Conservation (phyloP, 1,140 invertebrate genomes). For the Drosophila erecta region DNA sequence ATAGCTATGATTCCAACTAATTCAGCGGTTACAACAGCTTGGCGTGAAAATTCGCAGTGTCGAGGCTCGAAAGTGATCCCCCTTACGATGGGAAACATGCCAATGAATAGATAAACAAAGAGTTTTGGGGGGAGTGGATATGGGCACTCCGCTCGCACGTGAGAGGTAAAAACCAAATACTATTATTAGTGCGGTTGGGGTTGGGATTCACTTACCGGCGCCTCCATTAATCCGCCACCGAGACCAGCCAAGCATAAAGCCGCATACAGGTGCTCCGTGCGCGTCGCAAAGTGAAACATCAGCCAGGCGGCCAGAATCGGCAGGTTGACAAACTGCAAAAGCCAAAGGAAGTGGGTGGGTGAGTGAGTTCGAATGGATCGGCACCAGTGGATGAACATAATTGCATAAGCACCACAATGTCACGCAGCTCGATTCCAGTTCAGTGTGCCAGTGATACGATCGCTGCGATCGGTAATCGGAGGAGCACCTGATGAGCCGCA, state of each 20-base stretch:
- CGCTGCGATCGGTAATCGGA: constrained; percentile 23
- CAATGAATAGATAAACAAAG: constrained; percentile 30
- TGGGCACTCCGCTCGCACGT: background rate
- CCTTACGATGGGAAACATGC: constrained; percentile 14
- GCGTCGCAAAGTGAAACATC: constrained; percentile 88
- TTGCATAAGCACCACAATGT: constrained; percentile 51
- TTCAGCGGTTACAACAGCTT: constrained; percentile 1
- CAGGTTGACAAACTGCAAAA: constrained; percentile 86
- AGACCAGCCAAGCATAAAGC: constrained; percentile 89
- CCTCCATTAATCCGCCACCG: constrained; percentile 90
- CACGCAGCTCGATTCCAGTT: constrained; percentile 53
- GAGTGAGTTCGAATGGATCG: background rate
- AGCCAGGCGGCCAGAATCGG: constrained; percentile 91
- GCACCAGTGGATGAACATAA: constrained; percentile 50
- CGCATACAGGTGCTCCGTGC: constrained; percentile 87
- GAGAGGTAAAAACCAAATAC: constrained; percentile 2
- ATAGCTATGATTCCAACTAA: background rate
- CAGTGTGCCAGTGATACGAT: constrained; percentile 64
- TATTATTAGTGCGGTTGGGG: constrained; percentile 23
- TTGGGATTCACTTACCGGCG: constrained; percentile 87
- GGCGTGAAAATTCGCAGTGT: background rate
- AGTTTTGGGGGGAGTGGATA: background rate
- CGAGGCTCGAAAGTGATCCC: background rate
- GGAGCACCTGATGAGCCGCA: constrained; percentile 36
- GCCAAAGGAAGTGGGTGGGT: background rate